phyloP scores from a whole-genome alignment of 2,113 vertebrate genomes.

The Nyctereutes procyonoides region DNA sequence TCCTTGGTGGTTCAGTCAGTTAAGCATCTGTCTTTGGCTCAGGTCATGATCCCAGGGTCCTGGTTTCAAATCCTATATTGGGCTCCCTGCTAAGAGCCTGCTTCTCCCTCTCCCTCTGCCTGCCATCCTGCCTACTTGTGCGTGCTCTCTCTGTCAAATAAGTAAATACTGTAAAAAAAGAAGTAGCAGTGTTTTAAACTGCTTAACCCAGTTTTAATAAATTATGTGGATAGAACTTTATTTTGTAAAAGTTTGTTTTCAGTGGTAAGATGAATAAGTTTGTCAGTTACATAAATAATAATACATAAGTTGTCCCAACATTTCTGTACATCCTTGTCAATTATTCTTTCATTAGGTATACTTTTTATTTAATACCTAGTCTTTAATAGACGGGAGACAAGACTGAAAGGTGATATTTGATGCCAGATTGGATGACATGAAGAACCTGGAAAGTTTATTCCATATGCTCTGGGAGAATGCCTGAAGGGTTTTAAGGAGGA shows the following conservation, averaged over 20 bases:
- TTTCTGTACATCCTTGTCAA: conserved; percentile 7
- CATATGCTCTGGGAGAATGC: not conserved
- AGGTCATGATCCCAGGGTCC: too few species aligned
- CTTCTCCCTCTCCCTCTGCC: too few species aligned
- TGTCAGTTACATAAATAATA: conserved; percentile 12
- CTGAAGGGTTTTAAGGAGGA: conserved; percentile 19
- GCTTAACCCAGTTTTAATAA: not conserved
- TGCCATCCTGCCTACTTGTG: too few species aligned
- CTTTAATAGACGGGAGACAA: conserved; percentile 24
- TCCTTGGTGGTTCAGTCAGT: too few species aligned
- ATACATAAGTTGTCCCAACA: not conserved
- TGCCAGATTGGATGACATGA: not conserved
- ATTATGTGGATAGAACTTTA: not conserved
- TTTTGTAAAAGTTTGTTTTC: conserved; percentile 41
- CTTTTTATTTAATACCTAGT: conserved; percentile 40
- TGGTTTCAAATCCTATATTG: too few species aligned
- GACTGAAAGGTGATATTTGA: not conserved
- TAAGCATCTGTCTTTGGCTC: too few species aligned
- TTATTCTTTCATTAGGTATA: not conserved
- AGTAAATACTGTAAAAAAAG: too few species aligned
- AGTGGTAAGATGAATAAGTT: not conserved
- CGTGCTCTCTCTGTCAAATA: too few species aligned
- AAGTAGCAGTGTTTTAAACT: conserved; percentile 1
- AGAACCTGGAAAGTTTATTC: conserved; percentile 36
- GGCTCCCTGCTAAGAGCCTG: too few species aligned